Evolutionary conservation across 2,797 vertebrate species (phyloP).

Genomic region (Cebuella pygmaea): DNA sequence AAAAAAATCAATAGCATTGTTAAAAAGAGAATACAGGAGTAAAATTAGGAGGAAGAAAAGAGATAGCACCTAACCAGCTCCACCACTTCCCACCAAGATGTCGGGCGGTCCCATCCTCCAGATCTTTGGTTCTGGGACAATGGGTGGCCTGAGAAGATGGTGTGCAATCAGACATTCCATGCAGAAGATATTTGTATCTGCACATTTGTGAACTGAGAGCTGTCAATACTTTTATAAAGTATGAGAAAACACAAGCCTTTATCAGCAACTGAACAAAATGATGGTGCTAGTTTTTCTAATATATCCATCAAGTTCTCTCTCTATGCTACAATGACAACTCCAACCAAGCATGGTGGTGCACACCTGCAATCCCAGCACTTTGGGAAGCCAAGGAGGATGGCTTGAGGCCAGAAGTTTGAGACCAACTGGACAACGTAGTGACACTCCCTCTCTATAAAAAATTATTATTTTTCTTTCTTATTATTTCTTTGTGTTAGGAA

Average conservation of each 20-base stretch:
- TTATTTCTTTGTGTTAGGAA: no score
- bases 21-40: conserved; percentile 2
- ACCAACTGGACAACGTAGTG: no score
- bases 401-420: no score
- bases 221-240: neutral
- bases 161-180: neutral
- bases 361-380: no score
- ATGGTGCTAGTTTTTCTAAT: neutral
- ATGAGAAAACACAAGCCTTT: neutral
- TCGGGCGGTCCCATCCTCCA: neutral
- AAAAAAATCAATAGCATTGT: neutral
- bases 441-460: no score
- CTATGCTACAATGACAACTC: neutral
- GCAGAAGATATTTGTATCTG: neutral
- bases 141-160: neutral
- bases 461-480: no score
- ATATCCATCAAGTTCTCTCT: neutral
- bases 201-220: neutral
- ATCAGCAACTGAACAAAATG: neutral
- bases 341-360: neutral
- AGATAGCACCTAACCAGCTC: neutral
- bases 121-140: neutral
- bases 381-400: no score
- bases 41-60: conserved; percentile 3
- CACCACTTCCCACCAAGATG: neutral